phyloP scores from a whole-genome alignment of 2,888 invertebrate genomes.

The Phaedon cochleariae region DNA sequence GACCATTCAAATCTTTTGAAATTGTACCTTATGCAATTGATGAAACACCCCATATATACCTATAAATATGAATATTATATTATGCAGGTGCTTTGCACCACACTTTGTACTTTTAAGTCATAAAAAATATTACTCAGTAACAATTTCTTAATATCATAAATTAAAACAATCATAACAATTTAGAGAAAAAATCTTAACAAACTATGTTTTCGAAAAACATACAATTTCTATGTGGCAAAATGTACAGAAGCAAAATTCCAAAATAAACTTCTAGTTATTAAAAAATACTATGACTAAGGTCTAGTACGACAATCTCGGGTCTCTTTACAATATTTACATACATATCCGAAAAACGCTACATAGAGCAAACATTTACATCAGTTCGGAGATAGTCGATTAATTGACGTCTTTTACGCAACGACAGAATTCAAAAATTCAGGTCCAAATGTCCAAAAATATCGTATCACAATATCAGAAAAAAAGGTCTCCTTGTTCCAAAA shows the following conservation, averaged over 20 bases:
- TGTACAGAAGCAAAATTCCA: conserved; percentile 43
- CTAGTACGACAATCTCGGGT: conserved; percentile 38
- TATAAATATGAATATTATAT: conserved; percentile 5
- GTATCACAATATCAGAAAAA: conserved; percentile 8
- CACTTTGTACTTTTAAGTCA: conserved; percentile 59
- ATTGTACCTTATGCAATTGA: neutral
- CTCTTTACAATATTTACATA: conserved; percentile 42
- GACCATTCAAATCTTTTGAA: neutral
- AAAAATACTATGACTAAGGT: conserved; percentile 31
- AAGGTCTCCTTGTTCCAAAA: no score
- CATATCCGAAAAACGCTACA: conserved; percentile 31
- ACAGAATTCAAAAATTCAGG: conserved; percentile 26
- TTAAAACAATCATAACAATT: conserved; percentile 59
- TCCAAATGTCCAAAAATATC: neutral
- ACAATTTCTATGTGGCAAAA: conserved; percentile 41
- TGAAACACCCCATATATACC: neutral
- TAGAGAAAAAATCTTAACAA: conserved; percentile 49
- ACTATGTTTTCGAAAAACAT: conserved; percentile 45
- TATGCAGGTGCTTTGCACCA: conserved; percentile 51
- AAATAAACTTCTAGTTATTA: conserved; percentile 32
- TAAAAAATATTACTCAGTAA: conserved; percentile 55
- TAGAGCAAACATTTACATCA: conserved; percentile 43
- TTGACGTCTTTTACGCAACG: conserved; percentile 40
- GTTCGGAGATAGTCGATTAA: conserved; percentile 37
- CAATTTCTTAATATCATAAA: conserved; percentile 52